Conservation (phyloP, 2,888 invertebrate species). For the Netelia virgata region DNA sequence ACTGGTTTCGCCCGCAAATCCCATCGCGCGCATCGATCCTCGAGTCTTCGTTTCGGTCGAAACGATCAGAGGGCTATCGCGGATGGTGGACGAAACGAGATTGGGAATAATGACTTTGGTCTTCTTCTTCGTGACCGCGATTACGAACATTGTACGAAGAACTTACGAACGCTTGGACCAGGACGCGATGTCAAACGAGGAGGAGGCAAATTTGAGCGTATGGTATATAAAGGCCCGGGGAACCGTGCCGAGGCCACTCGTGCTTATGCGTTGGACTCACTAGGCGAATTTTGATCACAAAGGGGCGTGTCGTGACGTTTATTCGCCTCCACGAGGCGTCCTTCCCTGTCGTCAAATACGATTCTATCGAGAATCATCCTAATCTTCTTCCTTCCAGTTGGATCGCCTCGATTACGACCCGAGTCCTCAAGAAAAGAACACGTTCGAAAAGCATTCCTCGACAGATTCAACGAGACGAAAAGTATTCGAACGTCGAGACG, state of each 20-base stretch:
- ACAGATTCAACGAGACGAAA: background rate
- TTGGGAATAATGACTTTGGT: background rate
- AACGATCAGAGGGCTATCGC: background rate
- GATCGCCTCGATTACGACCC: background rate
- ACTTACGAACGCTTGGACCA: conserved; percentile 73
- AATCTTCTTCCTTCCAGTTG: background rate
- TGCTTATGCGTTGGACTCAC: background rate
- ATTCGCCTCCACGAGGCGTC: background rate
- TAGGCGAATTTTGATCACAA: conserved; percentile 8
- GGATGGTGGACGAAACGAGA: conserved; percentile 2
- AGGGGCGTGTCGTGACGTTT: background rate
- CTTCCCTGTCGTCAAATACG: background rate
- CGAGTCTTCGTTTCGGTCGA: no score
- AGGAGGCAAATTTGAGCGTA: conserved; percentile 26
- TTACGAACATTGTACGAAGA: conserved; percentile 78
- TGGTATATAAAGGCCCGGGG: background rate
- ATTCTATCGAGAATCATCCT: background rate
- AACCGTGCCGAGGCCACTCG: background rate
- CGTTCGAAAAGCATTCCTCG: background rate
- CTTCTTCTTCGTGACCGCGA: conserved; percentile 50
- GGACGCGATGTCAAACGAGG: conserved; percentile 68
- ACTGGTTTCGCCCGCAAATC: background rate
- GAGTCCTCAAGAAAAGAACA: background rate
- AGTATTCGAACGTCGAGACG: background rate
- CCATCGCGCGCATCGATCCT: no score